These are phyloP conservation scores for Coracopsis vasa DNA, from an alignment of 2,113 vertebrate species.

Conservation along the genomic window DNA sequence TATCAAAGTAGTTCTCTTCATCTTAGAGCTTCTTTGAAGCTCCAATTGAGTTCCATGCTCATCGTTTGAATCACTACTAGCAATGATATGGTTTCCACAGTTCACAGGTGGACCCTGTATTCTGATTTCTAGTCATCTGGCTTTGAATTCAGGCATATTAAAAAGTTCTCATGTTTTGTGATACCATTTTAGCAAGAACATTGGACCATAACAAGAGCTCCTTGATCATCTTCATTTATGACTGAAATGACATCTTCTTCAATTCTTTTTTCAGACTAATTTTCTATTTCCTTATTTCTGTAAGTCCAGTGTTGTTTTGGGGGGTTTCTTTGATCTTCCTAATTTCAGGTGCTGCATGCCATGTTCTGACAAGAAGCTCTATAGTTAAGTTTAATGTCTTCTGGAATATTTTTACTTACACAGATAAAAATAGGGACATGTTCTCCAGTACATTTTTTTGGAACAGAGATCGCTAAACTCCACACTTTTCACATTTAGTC, in stretches of 20 bases:
- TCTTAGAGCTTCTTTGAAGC: not conserved
- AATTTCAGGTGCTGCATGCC: not conserved
- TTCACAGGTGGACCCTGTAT: not conserved
- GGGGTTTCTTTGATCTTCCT: not conserved
- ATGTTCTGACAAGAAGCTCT: slow-evolving; percentile 20
- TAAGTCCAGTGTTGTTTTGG: not conserved
- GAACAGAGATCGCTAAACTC: slow-evolving; percentile 58
- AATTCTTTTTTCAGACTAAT: not conserved
- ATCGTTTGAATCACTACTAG: not conserved
- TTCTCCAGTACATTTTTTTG: slow-evolving; percentile 65
- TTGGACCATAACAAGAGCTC: not conserved
- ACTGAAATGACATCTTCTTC: not conserved
- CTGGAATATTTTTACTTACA: slow-evolving; percentile 55
- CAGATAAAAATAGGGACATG: slow-evolving; percentile 59
- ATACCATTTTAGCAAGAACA: not conserved
- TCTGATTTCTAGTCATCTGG: not conserved
- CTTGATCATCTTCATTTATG: not conserved
- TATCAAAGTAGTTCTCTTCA: not conserved
- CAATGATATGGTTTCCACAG: not conserved
- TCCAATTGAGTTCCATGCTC: not conserved
- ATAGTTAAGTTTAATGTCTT: slow-evolving; percentile 46
- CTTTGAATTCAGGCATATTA: not conserved
- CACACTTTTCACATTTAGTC: slow-evolving; percentile 59
- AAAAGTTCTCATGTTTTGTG: not conserved
- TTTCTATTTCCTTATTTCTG: not conserved